phyloP scores from a whole-genome alignment of 2,888 invertebrate genomes.

The Zhuqinia jingwanae region DNA sequence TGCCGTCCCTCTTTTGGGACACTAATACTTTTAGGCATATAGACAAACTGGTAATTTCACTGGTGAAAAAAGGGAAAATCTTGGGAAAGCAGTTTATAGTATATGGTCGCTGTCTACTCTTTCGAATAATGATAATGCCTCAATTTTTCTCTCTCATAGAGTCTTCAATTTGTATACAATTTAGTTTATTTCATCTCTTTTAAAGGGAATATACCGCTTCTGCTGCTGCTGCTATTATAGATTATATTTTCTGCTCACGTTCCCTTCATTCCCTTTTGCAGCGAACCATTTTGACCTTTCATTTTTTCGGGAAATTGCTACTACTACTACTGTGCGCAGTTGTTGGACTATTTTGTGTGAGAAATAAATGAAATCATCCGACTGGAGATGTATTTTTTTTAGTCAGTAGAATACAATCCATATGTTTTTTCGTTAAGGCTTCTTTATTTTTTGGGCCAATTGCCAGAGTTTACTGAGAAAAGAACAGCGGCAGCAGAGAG shows the following conservation, averaged over 20 bases:
- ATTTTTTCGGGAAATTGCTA: conserved; percentile 13
- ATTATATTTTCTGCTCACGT: conserved; percentile 57
- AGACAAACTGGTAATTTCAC: background rate
- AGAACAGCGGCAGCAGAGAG: background rate
- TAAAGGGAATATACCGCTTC: background rate
- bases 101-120: conserved; percentile 3
- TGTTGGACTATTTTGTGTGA: background rate
- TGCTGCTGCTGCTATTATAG: no score
- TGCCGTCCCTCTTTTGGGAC: conserved; percentile 56
- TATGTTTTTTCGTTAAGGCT: background rate
- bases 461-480: background rate
- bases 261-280: conserved; percentile 13
- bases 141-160: background rate
- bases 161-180: conserved; percentile 37
- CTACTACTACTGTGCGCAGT: background rate
- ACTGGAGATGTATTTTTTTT: conserved; percentile 20
- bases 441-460: conserved; percentile 38
- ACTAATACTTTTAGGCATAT: conserved; percentile 59
- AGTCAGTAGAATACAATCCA: conserved; percentile 22
- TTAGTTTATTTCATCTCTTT: conserved; percentile 26
- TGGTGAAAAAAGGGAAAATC: conserved; percentile 3
- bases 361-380: conserved; percentile 46
- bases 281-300: conserved; percentile 53
- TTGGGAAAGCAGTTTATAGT: background rate
- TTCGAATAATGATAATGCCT: background rate